A percentile compares a stretch with the other conserved stretches of the same genome.
These are phyloP conservation scores for Cosmopolites sordidus DNA, from an alignment of 2,888 invertebrate species.

Conservation along the genomic window DNA sequence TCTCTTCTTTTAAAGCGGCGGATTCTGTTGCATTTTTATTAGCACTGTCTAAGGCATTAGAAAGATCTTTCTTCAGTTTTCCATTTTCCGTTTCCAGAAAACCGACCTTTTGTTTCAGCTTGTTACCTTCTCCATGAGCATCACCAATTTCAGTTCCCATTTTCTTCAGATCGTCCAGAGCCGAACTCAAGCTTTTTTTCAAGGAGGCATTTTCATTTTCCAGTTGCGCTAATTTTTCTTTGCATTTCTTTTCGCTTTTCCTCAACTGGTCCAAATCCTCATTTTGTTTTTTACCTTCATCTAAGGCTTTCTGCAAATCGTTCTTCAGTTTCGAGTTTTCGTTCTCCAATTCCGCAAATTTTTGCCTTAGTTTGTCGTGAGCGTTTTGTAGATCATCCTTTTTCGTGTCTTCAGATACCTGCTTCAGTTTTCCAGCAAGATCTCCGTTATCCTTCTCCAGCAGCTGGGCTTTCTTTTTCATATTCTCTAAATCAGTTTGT, in stretches of 20 bases:
- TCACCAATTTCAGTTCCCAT: constrained; percentile 10
- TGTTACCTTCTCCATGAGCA: constrained; percentile 20
- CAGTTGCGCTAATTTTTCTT: constrained; percentile 23
- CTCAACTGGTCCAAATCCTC: constrained; percentile 15
- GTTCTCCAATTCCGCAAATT: constrained; percentile 24
- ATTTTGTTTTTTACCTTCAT: constrained; percentile 16
- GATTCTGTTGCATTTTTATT: constrained; percentile 23
- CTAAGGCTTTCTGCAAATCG: constrained; percentile 22
- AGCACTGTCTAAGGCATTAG: constrained; percentile 24
- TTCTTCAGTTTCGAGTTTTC: constrained; percentile 29
- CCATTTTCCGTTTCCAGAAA: constrained; percentile 27
- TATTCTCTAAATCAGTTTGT: constrained; percentile 23
- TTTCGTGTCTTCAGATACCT: constrained; percentile 7
- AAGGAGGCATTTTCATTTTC: constrained; percentile 29
- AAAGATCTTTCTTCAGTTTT: constrained; percentile 28
- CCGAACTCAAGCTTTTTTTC: constrained; percentile 22
- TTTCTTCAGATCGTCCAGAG: constrained; percentile 28
- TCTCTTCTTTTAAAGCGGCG: constrained; percentile 20
- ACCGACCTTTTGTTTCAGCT: constrained; percentile 26
- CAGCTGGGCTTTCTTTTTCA: constrained; percentile 26
- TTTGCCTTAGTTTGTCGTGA: constrained; percentile 22
- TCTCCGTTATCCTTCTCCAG: constrained; percentile 25
- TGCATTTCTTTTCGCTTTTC: constrained; percentile 15
- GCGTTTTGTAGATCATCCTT: constrained; percentile 21
- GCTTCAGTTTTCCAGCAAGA: constrained; percentile 19